phyloP scores from a whole-genome alignment of 1,140 invertebrate species.

The Brachionus manjavacas region DNA sequence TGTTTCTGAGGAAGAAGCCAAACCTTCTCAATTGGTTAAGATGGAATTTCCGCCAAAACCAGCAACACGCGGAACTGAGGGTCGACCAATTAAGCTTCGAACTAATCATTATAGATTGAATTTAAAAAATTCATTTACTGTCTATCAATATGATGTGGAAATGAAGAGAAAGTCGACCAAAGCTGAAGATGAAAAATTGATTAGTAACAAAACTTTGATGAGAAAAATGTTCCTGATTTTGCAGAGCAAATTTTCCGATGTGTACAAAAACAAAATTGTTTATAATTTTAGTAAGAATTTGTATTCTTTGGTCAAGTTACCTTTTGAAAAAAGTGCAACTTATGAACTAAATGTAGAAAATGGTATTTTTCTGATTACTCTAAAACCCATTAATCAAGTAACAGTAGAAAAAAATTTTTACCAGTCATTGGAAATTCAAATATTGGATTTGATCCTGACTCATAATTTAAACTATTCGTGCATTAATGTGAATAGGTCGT shows the following conservation, averaged over 20 bases:
- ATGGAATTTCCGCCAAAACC: background rate
- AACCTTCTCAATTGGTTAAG: background rate
- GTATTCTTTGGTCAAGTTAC: constrained; percentile 11
- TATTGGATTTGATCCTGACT: constrained; percentile 16
- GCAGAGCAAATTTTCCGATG: background rate
- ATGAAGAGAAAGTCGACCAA: background rate
- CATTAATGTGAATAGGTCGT: constrained; percentile 22
- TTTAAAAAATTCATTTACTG: background rate
- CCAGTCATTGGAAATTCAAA: background rate
- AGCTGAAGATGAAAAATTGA: background rate
- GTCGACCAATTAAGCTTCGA: background rate
- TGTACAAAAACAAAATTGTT: constrained; percentile 16
- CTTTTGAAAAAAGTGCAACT: constrained; percentile 3
- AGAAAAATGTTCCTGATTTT: background rate
- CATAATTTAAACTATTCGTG: background rate
- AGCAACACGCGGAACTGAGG: background rate
- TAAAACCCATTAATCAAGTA: background rate
- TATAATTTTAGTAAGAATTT: constrained; percentile 41
- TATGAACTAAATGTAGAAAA: constrained; percentile 3
- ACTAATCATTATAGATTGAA: background rate
- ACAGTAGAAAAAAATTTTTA: background rate
- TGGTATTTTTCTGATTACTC: background rate
- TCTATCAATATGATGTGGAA: constrained; percentile 34
- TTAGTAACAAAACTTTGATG: background rate
- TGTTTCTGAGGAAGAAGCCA: background rate